Conservation (phyloP, 2,797 vertebrate genomes). For the Coregonus suidteri region DNA sequence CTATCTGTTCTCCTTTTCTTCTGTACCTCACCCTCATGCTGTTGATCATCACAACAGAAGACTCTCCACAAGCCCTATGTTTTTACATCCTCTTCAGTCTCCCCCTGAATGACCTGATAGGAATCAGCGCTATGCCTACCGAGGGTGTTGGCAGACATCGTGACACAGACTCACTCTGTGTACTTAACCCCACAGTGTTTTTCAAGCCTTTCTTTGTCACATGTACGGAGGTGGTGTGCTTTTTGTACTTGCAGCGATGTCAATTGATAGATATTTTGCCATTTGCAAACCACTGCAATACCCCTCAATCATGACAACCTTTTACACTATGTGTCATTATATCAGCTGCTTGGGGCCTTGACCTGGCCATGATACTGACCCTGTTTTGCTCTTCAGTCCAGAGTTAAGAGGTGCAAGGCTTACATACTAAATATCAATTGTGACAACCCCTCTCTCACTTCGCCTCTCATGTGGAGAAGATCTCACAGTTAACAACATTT, state of each 20-base stretch:
- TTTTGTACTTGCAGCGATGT: conserved; percentile 77
- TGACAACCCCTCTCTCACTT: conserved; percentile 63
- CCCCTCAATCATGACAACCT: conserved; percentile 63
- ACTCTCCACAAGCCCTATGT: conserved; percentile 75
- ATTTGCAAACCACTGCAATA: conserved; percentile 76
- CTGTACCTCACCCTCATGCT: conserved; percentile 69
- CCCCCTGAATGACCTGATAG: conserved; percentile 70
- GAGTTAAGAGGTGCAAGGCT: neutral
- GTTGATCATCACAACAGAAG: conserved; percentile 61
- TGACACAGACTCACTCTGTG: conserved; percentile 42
- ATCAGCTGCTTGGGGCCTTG: neutral
- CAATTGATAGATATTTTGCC: conserved; percentile 75
- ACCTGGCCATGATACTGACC: neutral
- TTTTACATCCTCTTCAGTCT: conserved; percentile 72
- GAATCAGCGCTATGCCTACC: conserved; percentile 71
- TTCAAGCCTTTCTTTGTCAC: conserved; percentile 76
- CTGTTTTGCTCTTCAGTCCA: neutral
- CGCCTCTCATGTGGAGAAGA: conserved; percentile 70
- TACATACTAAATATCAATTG: neutral
- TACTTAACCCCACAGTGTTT: conserved; percentile 70
- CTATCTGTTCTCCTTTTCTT: conserved; percentile 44
- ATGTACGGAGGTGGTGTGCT: conserved; percentile 74
- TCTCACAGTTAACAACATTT: conserved; percentile 63
- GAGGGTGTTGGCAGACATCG: conserved; percentile 62
- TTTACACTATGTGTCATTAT: conserved; percentile 2